Conservation (phyloP, 1,140 invertebrate species). For the Drosophila lowei region DNA sequence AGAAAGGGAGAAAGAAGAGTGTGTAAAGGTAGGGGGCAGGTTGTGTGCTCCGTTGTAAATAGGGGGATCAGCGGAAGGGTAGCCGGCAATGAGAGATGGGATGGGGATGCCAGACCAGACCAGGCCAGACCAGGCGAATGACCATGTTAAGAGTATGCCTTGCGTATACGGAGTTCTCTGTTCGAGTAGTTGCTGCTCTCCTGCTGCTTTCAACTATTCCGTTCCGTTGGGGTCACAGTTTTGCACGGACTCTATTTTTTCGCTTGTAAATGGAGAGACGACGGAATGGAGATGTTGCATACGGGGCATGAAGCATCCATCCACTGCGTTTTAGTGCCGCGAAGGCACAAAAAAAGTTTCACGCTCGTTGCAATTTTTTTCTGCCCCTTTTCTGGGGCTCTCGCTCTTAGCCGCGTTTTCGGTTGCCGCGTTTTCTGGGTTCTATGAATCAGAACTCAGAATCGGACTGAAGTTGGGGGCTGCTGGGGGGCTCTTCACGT, state of each 20-base stretch:
- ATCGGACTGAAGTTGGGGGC: constrained; percentile 2
- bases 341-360: constrained; percentile 42
- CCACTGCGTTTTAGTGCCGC: background rate
- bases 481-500: constrained; percentile 19
- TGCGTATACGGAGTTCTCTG: constrained; percentile 1
- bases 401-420: background rate
- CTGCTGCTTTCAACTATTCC: constrained; percentile 12
- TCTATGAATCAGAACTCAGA: constrained; percentile 2
- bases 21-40: constrained; percentile 5
- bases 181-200: constrained; percentile 3
- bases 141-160: constrained; percentile 65
- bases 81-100: background rate
- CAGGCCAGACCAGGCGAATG: constrained; percentile 56
- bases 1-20: background rate
- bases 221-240: constrained; percentile 8
- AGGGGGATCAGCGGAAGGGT: constrained; percentile 12
- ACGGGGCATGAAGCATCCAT: too few relatives aligned
- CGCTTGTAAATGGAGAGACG: constrained; percentile 21
- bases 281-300: background rate
- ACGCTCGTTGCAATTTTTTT: constrained; percentile 43
- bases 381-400: constrained; percentile 4
- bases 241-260: constrained; percentile 4
- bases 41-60: constrained; percentile 23
- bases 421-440: constrained; percentile 20
- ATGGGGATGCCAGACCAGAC: constrained; percentile 33